Base-by-base conservation (phyloP, 2,113 vertebrate species). In the Nansenia antarctica region DNA sequence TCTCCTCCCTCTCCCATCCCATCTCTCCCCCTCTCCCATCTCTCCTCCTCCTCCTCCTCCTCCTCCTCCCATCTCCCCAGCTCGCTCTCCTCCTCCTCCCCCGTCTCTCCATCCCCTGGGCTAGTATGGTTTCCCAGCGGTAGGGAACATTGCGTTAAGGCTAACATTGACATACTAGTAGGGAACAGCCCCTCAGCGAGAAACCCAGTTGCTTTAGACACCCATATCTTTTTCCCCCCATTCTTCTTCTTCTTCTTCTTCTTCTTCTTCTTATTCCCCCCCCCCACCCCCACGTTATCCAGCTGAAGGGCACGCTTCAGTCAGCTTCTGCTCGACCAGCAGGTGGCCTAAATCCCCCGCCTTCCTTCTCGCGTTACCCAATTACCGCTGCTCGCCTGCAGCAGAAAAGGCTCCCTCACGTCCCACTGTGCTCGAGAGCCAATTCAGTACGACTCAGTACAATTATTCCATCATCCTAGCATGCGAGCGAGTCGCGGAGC, bases 391-490 rank as follows among this genome's bases (percentile, higher is more conserved):
- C 34, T 75, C 45, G 74, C 83, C 82, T 69, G 55, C 62, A 74
- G 85, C 80, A 18, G 63, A 59, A 77, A 70, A 67, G 59, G 31
- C 69, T 79, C 59, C 64, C 69, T 0, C 35, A 69, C 3, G 62
- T 49, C 70, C 68, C 14, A 55, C 78, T 72, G 79, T 14, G 81
- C 72, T 31, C 26, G 42, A 80, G 78, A 60, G 78, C 69, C 79
- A 32, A 24, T 84, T 82, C 70, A 49, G 70, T 69, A 71, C 79
- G 32, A 24, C 83, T 82, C 70, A 49, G 70, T 69, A 71, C n/a
- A 53, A 87, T 88, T 72, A 82, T 82, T 87, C 76, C 78, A 82
- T 87, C 85, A 69, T 39, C 62, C 73, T 59, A 68, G 72, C 77
- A 45, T 76, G 58, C 27, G 62, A n/a, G n/a, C n/a, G n/a, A n/a